Evolutionary conservation across 2,888 invertebrate genomes (phyloP), one percentile per base, ranked within the genome.

Genomic region (Drosophila melanosoma): DNA sequence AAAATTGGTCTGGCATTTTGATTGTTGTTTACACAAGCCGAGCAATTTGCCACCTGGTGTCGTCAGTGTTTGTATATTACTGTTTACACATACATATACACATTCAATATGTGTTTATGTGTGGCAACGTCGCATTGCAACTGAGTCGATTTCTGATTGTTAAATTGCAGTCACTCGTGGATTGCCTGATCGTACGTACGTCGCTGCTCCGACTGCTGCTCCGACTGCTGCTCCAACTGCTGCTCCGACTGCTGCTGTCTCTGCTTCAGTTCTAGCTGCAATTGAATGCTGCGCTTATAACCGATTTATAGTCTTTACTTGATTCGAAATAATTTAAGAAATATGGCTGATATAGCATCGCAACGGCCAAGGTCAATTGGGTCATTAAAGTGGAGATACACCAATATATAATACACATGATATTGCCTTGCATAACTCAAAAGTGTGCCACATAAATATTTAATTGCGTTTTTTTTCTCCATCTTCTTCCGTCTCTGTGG

Each of bases 381-480:
- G 69, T 51, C 85, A 84, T 82, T 71, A 87, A 76, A 70, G n/a
- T 12, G 12, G 35, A 11, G 7, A 36, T 11, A 38, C 36, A 53
- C 35, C 65, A 2, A 61, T 4, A 57, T 20, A 63, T 40, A 15
- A 35, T 15, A 52, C 36, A 40, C 32, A 23, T 26, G 26, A 26
- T 51, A 53, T 79, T 72, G 77, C 85, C 89, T 86, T 89, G 89
- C 89, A 88, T 89, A 78, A 89, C 72, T 87, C 74, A 76, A 82
- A 84, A 89, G 88, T 86, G 90, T 90, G 88, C 86, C 89, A 85
- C 76, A 88, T 86, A 86, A 90, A 87, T 90, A 89, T 88, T 87
- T 85, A 85, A 89, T 78, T 76, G 67, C 57, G 29, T 63, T 60
- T 32, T 32, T 32, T 52, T 1, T 45, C 51, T 26, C 29, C 51